These are phyloP conservation scores for Nezara viridula DNA, from an alignment of 2,888 invertebrate species.

Conservation along the genomic window DNA sequence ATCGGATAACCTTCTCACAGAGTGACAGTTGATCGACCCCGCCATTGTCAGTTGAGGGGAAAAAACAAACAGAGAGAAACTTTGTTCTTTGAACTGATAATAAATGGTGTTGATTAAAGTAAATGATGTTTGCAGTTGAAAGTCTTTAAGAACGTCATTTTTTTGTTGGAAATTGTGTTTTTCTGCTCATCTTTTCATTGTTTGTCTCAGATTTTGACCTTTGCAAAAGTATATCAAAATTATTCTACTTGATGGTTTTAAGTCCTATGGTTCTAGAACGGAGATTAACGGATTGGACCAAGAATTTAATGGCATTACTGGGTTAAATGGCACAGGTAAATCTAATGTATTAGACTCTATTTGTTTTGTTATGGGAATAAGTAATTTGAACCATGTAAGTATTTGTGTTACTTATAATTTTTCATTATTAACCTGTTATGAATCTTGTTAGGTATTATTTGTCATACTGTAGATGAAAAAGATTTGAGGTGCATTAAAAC, in stretches of 20 bases:
- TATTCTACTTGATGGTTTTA: constrained; percentile 95
- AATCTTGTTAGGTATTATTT: no score
- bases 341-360: constrained; percentile 98
- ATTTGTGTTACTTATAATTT: constrained; percentile 55
- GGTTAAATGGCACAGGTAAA: constrained; percentile 97
- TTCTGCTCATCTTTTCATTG: not conserved
- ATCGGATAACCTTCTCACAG: no score
- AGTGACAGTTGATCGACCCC: not conserved
- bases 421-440: no score
- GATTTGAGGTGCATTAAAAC: no score
- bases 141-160: accelerated
- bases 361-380: constrained; percentile 97
- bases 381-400: constrained; percentile 89
- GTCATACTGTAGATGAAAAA: no score
- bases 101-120: not conserved
- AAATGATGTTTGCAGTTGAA: not conserved
- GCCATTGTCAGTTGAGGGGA: constrained; percentile 39
- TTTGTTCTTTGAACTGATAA: no score
- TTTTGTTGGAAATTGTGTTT: no score
- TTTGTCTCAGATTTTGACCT: not conserved
- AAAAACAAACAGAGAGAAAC: no score
- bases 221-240: constrained; percentile 88
- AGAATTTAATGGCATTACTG: constrained; percentile 98
- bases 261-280: constrained; percentile 94
- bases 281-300: constrained; percentile 94